These are phyloP conservation scores for Sesamia inferens DNA, from an alignment of 2,888 invertebrate genomes.

Conservation along the genomic window DNA sequence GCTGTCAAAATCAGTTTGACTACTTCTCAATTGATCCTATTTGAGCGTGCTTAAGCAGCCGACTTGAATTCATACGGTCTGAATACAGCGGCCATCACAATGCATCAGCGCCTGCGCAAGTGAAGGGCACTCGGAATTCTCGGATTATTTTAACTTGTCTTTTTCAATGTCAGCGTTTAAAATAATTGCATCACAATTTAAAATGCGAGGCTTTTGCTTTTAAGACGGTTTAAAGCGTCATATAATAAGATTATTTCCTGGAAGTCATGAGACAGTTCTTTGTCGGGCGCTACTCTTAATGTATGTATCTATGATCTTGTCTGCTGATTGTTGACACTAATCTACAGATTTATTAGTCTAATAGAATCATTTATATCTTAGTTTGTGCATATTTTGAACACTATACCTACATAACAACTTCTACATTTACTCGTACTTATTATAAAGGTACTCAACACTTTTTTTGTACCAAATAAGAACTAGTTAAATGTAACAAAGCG, in stretches of 20 bases:
- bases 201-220: constrained; percentile 88
- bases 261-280: constrained; percentile 83
- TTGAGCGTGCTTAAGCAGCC: constrained; percentile 76
- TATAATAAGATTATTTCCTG: constrained; percentile 88
- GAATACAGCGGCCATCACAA: constrained; percentile 88
- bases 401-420: constrained; percentile 3
- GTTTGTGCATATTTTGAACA: constrained; percentile 3
- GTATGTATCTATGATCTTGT: constrained; percentile 47
- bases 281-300: constrained; percentile 68
- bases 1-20: constrained; percentile 64
- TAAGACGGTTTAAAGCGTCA: constrained; percentile 85
- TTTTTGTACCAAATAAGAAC: constrained; percentile 9
- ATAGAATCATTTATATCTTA: constrained; percentile 29
- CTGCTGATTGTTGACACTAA: constrained; percentile 41
- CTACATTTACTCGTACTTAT: constrained; percentile 11
- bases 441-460: not conserved
- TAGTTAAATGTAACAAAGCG: constrained; percentile 15
- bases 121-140: constrained; percentile 89
- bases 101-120: constrained; percentile 86
- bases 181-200: constrained; percentile 90
- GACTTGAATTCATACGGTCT: constrained; percentile 83
- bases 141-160: constrained; percentile 89
- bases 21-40: constrained; percentile 70
- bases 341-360: constrained; percentile 45
- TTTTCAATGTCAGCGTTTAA: constrained; percentile 90